Percentiles rank a stretch among this genome's conserved stretches.
These are phyloP conservation scores for Cantharis nigra DNA, from an alignment of 2,888 invertebrate species.

Conservation along the genomic window DNA sequence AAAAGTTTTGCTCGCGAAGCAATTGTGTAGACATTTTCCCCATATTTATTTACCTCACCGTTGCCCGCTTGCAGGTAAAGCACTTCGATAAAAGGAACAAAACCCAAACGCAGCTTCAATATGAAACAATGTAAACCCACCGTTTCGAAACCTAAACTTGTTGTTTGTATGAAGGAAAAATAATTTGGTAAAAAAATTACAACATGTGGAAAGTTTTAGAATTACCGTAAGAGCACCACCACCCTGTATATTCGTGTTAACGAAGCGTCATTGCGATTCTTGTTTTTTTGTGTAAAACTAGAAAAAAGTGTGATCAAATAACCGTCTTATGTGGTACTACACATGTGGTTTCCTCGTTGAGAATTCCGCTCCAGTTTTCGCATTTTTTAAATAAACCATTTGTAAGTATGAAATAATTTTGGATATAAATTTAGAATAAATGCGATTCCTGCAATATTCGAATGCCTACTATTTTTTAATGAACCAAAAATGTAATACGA, in stretches of 20 bases:
- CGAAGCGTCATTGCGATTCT: neutral
- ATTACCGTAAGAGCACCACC: too few species aligned
- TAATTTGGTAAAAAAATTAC: neutral
- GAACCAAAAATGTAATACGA: neutral
- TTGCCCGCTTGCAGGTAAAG: neutral
- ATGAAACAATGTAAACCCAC: neutral
- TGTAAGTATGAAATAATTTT: neutral
- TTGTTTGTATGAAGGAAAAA: neutral
- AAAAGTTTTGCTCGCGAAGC: constrained; percentile 18
- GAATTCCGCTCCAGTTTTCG: neutral
- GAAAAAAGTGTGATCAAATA: neutral
- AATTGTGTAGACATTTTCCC: constrained; percentile 10
- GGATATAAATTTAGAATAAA: neutral
- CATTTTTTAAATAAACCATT: neutral
- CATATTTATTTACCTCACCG: neutral
- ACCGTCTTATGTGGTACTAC: neutral
- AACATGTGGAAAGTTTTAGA: too few species aligned
- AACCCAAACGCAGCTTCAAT: neutral
- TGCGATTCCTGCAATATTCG: neutral
- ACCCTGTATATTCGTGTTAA: neutral
- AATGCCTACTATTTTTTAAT: neutral
- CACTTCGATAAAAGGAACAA: neutral
- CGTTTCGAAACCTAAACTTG: neutral
- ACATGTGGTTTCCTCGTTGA: neutral
- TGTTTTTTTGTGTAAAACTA: neutral